Conservation (phyloP, 2,888 invertebrate species). For the Nezara viridula region DNA sequence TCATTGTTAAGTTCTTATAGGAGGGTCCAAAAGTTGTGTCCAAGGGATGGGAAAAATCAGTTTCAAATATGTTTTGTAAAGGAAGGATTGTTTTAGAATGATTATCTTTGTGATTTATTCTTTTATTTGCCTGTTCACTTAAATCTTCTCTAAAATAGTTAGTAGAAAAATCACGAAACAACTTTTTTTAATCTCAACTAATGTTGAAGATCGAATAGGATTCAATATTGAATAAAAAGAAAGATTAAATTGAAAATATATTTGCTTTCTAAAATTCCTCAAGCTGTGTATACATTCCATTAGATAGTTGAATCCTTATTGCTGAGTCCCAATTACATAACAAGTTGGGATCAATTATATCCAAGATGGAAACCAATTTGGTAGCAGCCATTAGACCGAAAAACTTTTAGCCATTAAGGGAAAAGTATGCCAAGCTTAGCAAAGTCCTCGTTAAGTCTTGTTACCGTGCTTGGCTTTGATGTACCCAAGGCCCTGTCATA, state of each 20-base stretch:
- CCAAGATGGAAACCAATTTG: slow-evolving; percentile 22
- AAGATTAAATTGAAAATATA: neutral
- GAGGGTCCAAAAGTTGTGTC: too few species aligned
- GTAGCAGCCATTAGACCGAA: neutral
- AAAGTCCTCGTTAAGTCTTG: neutral
- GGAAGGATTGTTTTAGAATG: too few species aligned
- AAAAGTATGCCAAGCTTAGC: slow-evolving; percentile 6
- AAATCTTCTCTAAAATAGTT: too few species aligned
- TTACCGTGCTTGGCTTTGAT: neutral
- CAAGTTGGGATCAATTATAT: slow-evolving; percentile 5
- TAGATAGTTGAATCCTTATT: neutral
- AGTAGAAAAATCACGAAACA: too few species aligned
- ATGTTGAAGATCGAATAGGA: too few species aligned
- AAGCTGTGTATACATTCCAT: neutral
- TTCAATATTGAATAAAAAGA: neutral
- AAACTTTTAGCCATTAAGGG: slow-evolving; percentile 8
- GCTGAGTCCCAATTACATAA: neutral
- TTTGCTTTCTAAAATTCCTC: neutral
- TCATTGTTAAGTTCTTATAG: too few species aligned
- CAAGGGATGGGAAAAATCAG: too few species aligned
- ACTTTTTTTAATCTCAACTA: neutral
- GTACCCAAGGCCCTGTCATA: neutral
- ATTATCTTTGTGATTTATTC: too few species aligned
- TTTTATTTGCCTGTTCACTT: too few species aligned
- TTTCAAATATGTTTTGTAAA: too few species aligned